Base-by-base conservation (phyloP, 2,113 vertebrate genomes). In the Anoplopoma fimbria region DNA sequence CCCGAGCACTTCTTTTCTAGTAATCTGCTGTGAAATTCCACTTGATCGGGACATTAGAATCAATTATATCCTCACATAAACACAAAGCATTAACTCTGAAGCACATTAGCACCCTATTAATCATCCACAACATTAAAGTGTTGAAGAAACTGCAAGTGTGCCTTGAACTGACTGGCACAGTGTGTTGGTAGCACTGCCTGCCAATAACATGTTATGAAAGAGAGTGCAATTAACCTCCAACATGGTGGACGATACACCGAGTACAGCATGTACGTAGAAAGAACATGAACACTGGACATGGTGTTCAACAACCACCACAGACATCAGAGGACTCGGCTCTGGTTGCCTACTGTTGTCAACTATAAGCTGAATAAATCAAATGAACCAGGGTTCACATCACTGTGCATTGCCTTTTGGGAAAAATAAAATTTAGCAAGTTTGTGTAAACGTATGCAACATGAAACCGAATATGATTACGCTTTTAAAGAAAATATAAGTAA, bases 41-140 rank as follows among this genome's bases (percentile, higher is more conserved):
- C 91, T 91, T 90, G 80, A 92, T 89, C 69, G 14, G 69, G 72
- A 88, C 81, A 88, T 89, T 85, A 81, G 64, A 89, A 87, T 89
- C 85, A 90, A 93, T 92, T 84, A 85, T 75, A 85, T 69, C 55
- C 75, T 45, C 78, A 80, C 77, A 85, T 82, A 87, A 89, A 92
- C 77, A 90, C 73, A 82, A 75, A 81, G 79, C 74, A 81, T 90
- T 83, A 84, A 85, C 83, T 85, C 74, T 63, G 69, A 55, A 86
- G 78, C 77, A 69, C 69, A 90, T 87, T 89, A 88, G 77, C 80
- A 85, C 80, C 62, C 62, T 49, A 82, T 88, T 93, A 88, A 88
- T 90, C 75, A 83, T 74, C 62, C 40, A 69, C 74, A 68, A 47
- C 68, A 84, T 88, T 85, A 71, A 84, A 87, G 89, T 85, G 76